Base-by-base conservation (phyloP, 1,140 invertebrate species). In the Bombus turneri region DNA sequence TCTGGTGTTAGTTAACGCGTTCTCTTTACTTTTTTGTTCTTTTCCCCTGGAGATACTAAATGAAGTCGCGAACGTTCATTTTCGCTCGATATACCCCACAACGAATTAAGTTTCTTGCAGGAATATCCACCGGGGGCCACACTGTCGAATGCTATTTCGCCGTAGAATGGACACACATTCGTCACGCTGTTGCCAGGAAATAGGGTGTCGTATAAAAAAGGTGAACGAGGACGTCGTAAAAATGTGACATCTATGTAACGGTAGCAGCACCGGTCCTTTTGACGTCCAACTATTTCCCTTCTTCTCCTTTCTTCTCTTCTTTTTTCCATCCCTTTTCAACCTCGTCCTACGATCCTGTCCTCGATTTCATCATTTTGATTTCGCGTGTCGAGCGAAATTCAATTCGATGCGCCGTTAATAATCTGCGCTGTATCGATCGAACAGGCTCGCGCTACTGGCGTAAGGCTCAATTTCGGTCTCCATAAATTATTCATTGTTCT, bases 401-500 rank as follows among this genome's bases (percentile, higher is more conserved):
- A 68, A 73, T 74, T 74, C 43, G 71, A 34, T 43, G 59, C 59
- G 71, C 25, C 74, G 83, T 85, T 85, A 85, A 85, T 85, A 85
- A 85, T 74, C 77, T 15, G 59, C 1, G 41, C 8, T 34, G 78
- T 41, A 81, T 74, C 78, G 83, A 81, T 85, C 78, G 69, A 41
- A 2, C 25, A 3, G 9, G n/a, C 22, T 5, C 41, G n/a, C 22
- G 82, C 28, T 41, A 34, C 18, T 28, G 75, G 74, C 39, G 78
- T 81, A 81, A 85, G 71, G 83, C 71, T 85, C 83, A 80, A 85
- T 85, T 85, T 85, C 78, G 78, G 78, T 74, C 34, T 74, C 78
- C 43, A 85, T 85, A 85, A 85, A 85, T 85, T 81, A 85, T 85
- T 85, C 83, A 85, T 85, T 74, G 83, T 81, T 81, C 83, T 22